Evolutionary conservation across 2,888 invertebrate species (phyloP).

Genomic region (Eupithecia subumbrata): DNA sequence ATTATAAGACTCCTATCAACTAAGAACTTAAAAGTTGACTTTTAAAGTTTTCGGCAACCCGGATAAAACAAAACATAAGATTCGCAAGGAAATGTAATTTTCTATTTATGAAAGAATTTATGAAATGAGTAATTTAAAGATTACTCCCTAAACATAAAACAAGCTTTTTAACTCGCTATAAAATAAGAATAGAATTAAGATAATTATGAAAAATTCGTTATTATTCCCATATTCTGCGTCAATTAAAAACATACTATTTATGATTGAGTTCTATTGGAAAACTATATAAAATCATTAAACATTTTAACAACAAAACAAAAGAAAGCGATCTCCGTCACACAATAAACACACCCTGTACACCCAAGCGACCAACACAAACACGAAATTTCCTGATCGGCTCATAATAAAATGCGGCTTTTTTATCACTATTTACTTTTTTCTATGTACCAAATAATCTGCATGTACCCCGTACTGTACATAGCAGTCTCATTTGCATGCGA

Average conservation of each 20-base stretch:
- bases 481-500: slow-evolving; percentile 49
- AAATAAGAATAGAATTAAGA: neutral
- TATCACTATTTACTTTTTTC: slow-evolving; percentile 83
- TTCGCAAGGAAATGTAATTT: neutral
- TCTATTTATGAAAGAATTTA: neutral
- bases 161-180: neutral
- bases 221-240: no score
- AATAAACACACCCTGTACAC: slow-evolving; percentile 60
- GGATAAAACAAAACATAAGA: neutral
- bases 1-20: neutral
- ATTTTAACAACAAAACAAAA: neutral
- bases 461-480: slow-evolving; percentile 53
- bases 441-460: slow-evolving; percentile 69
- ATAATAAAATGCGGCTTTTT: slow-evolving; percentile 84
- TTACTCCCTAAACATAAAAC: neutral
- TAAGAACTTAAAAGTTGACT: neutral
- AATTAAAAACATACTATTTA: no score
- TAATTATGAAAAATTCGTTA: no score
- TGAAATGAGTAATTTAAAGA: neutral
- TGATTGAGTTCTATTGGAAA: no score
- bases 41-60: neutral
- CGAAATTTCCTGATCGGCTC: slow-evolving; percentile 74
- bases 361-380: slow-evolving; percentile 62
- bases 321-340: neutral
- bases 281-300: neutral